Conservation (phyloP, 2,797 vertebrate species). For the Acropternis orthonyx region DNA sequence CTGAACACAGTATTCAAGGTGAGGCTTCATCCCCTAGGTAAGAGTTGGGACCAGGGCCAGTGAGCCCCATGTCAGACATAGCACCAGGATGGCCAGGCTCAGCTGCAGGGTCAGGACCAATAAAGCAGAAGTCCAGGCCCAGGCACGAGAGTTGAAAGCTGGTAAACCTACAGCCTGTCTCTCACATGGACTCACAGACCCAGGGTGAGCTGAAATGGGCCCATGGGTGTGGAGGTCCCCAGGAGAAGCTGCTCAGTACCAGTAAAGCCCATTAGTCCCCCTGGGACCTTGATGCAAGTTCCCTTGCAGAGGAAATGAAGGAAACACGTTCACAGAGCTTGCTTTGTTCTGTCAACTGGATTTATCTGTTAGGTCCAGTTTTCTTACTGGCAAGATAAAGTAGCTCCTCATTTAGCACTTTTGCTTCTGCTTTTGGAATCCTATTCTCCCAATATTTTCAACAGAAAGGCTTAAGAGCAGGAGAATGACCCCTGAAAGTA, state of each 20-base stretch:
- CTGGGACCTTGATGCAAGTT: neutral
- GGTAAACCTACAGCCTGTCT: neutral
- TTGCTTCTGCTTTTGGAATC: neutral
- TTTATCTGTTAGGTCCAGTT: neutral
- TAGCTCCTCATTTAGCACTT: neutral
- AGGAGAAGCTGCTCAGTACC: neutral
- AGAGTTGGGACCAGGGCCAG: neutral
- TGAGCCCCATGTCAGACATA: neutral
- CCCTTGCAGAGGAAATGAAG: neutral
- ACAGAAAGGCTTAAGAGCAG: neutral
- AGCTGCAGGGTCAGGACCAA: neutral
- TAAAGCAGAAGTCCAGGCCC: no score
- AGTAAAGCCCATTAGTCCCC: neutral
- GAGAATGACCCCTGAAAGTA: neutral
- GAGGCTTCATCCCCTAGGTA: neutral
- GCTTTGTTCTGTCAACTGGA: neutral
- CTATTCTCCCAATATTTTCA: neutral
- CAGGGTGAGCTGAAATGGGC: neutral
- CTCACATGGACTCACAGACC: neutral
- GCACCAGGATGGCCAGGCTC: neutral
- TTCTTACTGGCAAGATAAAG: neutral
- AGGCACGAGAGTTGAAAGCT: neutral
- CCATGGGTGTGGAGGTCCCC: fast-evolving
- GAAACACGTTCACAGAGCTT: neutral
- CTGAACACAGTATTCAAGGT: neutral